These are phyloP conservation scores for Girardia tigrina DNA, from an alignment of 2,888 invertebrate species.

Conservation along the genomic window DNA sequence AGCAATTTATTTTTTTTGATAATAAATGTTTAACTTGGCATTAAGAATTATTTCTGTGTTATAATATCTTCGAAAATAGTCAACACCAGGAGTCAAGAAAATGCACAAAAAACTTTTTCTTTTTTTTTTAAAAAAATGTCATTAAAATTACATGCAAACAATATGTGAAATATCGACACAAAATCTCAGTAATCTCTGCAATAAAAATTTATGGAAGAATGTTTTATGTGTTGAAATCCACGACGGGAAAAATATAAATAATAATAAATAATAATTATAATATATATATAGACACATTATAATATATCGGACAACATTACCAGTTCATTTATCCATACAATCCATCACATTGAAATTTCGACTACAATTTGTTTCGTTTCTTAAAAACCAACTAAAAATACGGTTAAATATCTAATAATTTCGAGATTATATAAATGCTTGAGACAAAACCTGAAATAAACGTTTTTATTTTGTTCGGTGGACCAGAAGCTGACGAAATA, in stretches of 20 bases:
- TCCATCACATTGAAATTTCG: too few relatives aligned
- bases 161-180: constrained; percentile 6
- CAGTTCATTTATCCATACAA: too few relatives aligned
- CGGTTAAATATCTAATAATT: constrained; percentile 20
- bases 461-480: constrained; percentile 16
- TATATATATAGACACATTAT: too few relatives aligned
- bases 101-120: background rate
- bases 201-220: constrained; percentile 17
- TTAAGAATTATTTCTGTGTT: background rate
- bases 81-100: background rate
- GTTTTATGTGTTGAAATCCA: background rate
- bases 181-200: constrained; percentile 23
- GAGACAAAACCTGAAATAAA: constrained; percentile 20
- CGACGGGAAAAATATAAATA: too few relatives aligned
- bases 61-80: constrained; percentile 20
- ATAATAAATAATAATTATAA: too few relatives aligned
- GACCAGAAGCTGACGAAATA: constrained; percentile 16
- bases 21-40: background rate
- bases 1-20: background rate
- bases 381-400: constrained; percentile 4
- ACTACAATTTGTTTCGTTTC: background rate
- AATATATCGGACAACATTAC: too few relatives aligned
- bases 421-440: constrained; percentile 14
- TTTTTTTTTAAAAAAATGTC: background rate
- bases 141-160: constrained; percentile 13